Evolutionary conservation across 2,113 vertebrate genomes (phyloP).

Genomic region (Ancistrus triradiatus): DNA sequence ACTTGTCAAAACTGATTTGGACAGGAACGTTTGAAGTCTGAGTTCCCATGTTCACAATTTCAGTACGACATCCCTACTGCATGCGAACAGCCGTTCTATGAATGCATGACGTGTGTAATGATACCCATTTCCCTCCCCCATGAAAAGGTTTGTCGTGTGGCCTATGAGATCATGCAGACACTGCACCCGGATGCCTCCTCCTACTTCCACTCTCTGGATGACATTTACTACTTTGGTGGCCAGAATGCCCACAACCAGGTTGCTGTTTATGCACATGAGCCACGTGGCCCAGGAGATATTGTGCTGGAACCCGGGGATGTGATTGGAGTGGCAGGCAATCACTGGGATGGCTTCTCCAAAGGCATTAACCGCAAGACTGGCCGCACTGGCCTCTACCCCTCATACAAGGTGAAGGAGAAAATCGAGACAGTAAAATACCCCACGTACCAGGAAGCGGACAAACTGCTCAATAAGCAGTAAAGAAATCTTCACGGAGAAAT

Average conservation of each 20-base stretch:
- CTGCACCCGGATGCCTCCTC: conserved; percentile 83
- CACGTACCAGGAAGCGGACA: conserved; percentile 82
- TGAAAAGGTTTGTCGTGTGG: conserved; percentile 83
- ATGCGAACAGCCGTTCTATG: too few species aligned
- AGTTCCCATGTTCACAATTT: too few species aligned
- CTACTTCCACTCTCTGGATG: conserved; percentile 83
- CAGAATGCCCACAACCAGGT: conserved; percentile 89
- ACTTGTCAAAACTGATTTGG: too few species aligned
- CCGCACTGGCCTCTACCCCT: conserved; percentile 83
- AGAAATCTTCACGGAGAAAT: not conserved
- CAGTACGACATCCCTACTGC: too few species aligned
- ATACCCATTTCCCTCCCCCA: not conserved
- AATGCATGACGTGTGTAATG: too few species aligned
- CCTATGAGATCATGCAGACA: conserved; percentile 90
- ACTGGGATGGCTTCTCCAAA: conserved; percentile 89
- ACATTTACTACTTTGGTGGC: conserved; percentile 90
- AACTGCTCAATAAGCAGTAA: conserved; percentile 61
- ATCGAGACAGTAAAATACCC: conserved; percentile 86
- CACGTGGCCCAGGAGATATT: conserved; percentile 78
- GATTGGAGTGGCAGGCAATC: conserved; percentile 86
- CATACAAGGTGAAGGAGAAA: conserved; percentile 87
- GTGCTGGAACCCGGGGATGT: conserved; percentile 82
- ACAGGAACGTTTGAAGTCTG: too few species aligned
- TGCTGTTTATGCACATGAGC: conserved; percentile 79
- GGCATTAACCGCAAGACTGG: conserved; percentile 84